phyloP scores from a whole-genome alignment of 2,797 vertebrate species.

The Eidolon dupreanum region DNA sequence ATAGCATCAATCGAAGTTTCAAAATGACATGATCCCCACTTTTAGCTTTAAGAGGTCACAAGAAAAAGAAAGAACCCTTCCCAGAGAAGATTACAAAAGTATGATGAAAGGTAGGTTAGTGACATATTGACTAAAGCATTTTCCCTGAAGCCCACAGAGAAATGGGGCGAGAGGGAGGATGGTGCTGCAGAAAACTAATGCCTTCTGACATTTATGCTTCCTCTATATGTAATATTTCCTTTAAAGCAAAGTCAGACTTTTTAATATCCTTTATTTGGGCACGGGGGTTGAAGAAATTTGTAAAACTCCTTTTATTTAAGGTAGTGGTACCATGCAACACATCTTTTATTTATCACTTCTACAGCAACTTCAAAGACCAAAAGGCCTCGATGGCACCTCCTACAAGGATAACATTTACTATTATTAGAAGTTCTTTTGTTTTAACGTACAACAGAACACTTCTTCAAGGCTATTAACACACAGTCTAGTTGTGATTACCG shows the following conservation, averaged over 20 bases:
- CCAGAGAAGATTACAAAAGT: not conserved
- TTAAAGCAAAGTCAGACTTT: not conserved
- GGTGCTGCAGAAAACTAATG: not conserved
- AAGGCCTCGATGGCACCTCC: not conserved
- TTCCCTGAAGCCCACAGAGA: not conserved
- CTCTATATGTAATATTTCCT: not conserved
- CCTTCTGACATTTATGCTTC: not conserved
- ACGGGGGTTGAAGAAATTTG: not conserved
- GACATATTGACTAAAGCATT: not conserved
- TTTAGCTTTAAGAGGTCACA: constrained; percentile 32
- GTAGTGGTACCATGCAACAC: not conserved
- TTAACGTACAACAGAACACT: not conserved
- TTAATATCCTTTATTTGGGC: not conserved
- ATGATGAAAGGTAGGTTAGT: constrained; percentile 4
- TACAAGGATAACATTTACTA: not conserved
- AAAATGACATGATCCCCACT: not conserved
- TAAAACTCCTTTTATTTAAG: not conserved
- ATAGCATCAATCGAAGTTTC: not conserved
- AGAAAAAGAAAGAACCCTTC: constrained; percentile 11
- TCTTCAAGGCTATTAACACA: constrained; percentile 20
- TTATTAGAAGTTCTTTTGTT: not conserved
- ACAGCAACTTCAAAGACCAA: not conserved
- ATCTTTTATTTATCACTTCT: not conserved
- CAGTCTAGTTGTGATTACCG: not conserved
- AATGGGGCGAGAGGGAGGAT: not conserved